Evolutionary conservation across 2,888 invertebrate species (phyloP).

Genomic region (Exocentrus adspersus): DNA sequence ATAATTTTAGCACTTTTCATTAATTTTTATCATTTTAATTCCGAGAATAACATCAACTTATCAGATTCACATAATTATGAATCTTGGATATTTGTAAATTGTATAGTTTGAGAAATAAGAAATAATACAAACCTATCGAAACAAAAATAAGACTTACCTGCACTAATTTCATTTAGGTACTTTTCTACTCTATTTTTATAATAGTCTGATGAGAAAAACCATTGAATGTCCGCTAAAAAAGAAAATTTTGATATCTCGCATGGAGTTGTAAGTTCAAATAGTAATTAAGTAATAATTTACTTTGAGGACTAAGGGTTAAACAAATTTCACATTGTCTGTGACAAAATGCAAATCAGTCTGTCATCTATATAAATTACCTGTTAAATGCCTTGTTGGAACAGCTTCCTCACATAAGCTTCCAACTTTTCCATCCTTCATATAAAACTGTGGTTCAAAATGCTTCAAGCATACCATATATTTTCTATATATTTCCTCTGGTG

Average conservation of each 20-base stretch:
- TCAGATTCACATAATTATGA: too few species aligned
- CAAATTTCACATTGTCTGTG: too few species aligned
- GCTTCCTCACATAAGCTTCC: slow-evolving; percentile 4
- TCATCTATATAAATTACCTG: not conserved
- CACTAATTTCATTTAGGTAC: not conserved
- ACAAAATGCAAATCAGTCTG: too few species aligned
- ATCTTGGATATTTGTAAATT: too few species aligned
- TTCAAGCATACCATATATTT: slow-evolving; percentile 9
- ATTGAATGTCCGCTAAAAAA: slow-evolving; percentile 8
- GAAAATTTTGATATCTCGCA: not conserved
- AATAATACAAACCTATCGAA: not conserved
- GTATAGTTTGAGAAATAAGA: too few species aligned
- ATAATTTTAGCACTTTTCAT: too few species aligned
- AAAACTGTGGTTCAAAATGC: slow-evolving; percentile 9
- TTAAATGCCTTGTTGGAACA: slow-evolving; percentile 1
- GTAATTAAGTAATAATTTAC: too few species aligned
- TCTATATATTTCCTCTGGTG: not conserved
- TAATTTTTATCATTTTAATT: too few species aligned
- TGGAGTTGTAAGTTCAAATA: too few species aligned
- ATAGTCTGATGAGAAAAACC: slow-evolving; percentile 12
- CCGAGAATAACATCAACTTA: too few species aligned
- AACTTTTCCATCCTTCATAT: not conserved
- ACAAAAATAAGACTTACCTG: not conserved
- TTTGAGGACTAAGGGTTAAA: too few species aligned
- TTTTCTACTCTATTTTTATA: slow-evolving; percentile 6